These are phyloP conservation scores for Caradrina clavipalpis DNA, from an alignment of 2,888 invertebrate genomes.

Conservation along the genomic window DNA sequence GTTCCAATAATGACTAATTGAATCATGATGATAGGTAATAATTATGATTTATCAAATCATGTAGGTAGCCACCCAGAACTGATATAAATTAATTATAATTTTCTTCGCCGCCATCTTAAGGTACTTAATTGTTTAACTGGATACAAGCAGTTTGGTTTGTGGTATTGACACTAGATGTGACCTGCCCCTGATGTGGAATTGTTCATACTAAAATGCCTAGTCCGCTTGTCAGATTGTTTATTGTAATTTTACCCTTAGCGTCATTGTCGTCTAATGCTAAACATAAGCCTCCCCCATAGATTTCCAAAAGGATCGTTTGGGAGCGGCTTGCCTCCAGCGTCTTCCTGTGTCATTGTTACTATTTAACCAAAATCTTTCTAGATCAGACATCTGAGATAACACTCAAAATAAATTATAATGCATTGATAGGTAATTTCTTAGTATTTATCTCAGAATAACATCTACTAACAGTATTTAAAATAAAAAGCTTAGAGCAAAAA, in stretches of 20 bases:
- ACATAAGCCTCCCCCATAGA: too few species aligned
- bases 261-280: too few species aligned
- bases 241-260: background rate
- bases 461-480: too few species aligned
- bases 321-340: too few species aligned
- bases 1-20: constrained; percentile 18
- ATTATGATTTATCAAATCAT: constrained; percentile 18
- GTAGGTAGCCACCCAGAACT: constrained; percentile 22
- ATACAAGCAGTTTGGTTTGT: constrained; percentile 13
- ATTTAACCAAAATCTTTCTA: too few species aligned
- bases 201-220: background rate
- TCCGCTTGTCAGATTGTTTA: constrained; percentile 1
- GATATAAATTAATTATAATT: constrained; percentile 26
- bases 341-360: too few species aligned
- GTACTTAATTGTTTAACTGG: constrained; percentile 35
- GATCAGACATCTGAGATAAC: too few species aligned
- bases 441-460: too few species aligned
- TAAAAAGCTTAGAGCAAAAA: too few species aligned
- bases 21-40: constrained; percentile 24
- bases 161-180: constrained; percentile 8
- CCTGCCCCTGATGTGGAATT: constrained; percentile 6
- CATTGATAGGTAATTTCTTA: too few species aligned
- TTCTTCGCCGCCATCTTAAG: constrained; percentile 21
- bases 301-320: too few species aligned
- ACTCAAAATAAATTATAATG: too few species aligned